Conservation (phyloP, 1,140 invertebrate genomes). For the Caenorhabditis brenneri region DNA sequence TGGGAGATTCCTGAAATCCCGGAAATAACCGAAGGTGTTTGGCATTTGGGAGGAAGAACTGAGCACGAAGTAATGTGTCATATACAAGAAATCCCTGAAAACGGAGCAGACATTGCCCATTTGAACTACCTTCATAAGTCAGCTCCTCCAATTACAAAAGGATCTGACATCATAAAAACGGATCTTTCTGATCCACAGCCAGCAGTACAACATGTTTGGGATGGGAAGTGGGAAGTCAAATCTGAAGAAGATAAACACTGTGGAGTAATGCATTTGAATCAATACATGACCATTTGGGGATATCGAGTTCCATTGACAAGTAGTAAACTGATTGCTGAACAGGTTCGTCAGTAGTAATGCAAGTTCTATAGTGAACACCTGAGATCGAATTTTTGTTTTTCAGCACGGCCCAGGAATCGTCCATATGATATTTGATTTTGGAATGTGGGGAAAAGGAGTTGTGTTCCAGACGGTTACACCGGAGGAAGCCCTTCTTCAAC, state of each 20-base stretch:
- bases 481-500: slow-evolving; percentile 80
- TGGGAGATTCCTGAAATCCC: slow-evolving; percentile 77
- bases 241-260: slow-evolving; percentile 74
- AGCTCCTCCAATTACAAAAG: slow-evolving; percentile 50
- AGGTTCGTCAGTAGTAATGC: slow-evolving; percentile 71
- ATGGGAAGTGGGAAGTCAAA: slow-evolving; percentile 71
- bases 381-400: slow-evolving; percentile 55
- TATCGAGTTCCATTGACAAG: slow-evolving; percentile 73
- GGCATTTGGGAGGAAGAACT: slow-evolving; percentile 72
- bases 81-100: slow-evolving; percentile 86
- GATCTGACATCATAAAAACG: slow-evolving; percentile 56
- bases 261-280: slow-evolving; percentile 75
- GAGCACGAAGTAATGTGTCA: slow-evolving; percentile 74
- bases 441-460: slow-evolving; percentile 76
- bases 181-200: slow-evolving; percentile 61
- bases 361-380: neutral
- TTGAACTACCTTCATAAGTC: slow-evolving; percentile 73
- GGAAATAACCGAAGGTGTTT: slow-evolving; percentile 75
- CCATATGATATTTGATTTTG: slow-evolving; percentile 76
- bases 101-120: slow-evolving; percentile 85
- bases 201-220: slow-evolving; percentile 72
- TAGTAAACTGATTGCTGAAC: slow-evolving; percentile 75
- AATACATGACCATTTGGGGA: slow-evolving; percentile 75
- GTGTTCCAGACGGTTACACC: slow-evolving; percentile 83
- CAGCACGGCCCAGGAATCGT: slow-evolving; percentile 84